Evolutionary conservation across 2,797 vertebrate species (phyloP).

Genomic region (Bufotes viridis): DNA sequence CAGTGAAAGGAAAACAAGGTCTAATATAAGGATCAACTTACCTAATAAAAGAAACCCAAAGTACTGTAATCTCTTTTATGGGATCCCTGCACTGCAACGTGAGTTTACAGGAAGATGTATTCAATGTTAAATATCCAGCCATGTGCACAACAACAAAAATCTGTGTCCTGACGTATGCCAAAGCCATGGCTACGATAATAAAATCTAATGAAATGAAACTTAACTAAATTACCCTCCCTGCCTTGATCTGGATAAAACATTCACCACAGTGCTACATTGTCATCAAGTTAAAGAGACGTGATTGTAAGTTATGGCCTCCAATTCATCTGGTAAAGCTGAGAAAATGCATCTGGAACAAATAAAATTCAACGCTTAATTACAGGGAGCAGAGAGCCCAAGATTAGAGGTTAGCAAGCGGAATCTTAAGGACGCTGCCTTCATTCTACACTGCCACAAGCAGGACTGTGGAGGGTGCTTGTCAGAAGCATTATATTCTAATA

Average conservation of each 20-base stretch:
- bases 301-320: slow-evolving; percentile 72
- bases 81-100: slow-evolving; percentile 26
- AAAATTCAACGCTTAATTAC: slow-evolving; percentile 83
- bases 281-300: slow-evolving; percentile 68
- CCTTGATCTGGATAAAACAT: slow-evolving; percentile 59
- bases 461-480: slow-evolving; percentile 35
- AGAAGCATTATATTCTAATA: slow-evolving; percentile 43
- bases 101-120: not conserved
- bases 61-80: slow-evolving; percentile 53
- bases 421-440: slow-evolving; percentile 76
- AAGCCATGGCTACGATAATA: slow-evolving; percentile 35
- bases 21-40: slow-evolving; percentile 49
- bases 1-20: slow-evolving; percentile 16
- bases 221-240: slow-evolving; percentile 46
- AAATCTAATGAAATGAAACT: slow-evolving; percentile 19
- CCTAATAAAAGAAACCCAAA: slow-evolving; percentile 53
- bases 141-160: slow-evolving; percentile 25
- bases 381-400: slow-evolving; percentile 75
- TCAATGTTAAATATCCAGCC: slow-evolving; percentile 28
- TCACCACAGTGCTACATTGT: slow-evolving; percentile 36
- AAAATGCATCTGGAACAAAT: slow-evolving; percentile 83
- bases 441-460: slow-evolving; percentile 15
- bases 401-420: slow-evolving; percentile 79
- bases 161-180: not conserved
- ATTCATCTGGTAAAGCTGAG: slow-evolving; percentile 69